Evolutionary conservation across 2,797 vertebrate species (phyloP).

Genomic region (Semaprochilodus insignis): DNA sequence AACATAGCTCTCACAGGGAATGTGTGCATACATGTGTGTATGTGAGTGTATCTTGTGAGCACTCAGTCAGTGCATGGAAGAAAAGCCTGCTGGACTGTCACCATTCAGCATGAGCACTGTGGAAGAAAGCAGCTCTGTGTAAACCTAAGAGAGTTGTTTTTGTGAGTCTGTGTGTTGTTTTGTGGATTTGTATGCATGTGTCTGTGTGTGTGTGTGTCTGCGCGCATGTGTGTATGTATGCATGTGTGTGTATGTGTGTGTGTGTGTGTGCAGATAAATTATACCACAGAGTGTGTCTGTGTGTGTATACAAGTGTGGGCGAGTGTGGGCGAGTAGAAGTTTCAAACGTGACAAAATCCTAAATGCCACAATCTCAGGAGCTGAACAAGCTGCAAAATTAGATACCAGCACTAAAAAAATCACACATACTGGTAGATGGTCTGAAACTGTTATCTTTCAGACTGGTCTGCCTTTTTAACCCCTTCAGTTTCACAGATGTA

Average conservation of each 20-base stretch:
- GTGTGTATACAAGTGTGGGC: conserved; percentile 38
- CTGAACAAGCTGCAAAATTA: conserved; percentile 50
- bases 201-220: background rate
- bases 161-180: background rate
- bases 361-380: conserved; percentile 52
- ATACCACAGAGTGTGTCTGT: conserved; percentile 30
- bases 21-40: conserved; percentile 32
- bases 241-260: conserved; percentile 10
- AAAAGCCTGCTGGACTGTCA: conserved; percentile 46
- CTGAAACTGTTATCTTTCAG: conserved; percentile 36
- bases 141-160: conserved; percentile 47
- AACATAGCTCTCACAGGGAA: conserved; percentile 35
- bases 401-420: conserved; percentile 38
- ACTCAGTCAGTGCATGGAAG: conserved; percentile 35
- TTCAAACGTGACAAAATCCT: conserved; percentile 55
- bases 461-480: conserved; percentile 12
- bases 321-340: conserved; percentile 46
- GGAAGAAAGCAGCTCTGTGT: conserved; percentile 39
- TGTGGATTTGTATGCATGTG: conserved; percentile 14
- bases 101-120: conserved; percentile 43
- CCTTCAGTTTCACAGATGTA: background rate
- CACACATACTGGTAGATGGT: conserved; percentile 26
- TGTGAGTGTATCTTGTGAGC: conserved; percentile 37
- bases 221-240: background rate
- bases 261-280: conserved; percentile 35